Percentiles rank a stretch among this genome's conserved stretches.
These are phyloP conservation scores for Achatina immaculata DNA, from an alignment of 1,140 invertebrate genomes.

Conservation along the genomic window DNA sequence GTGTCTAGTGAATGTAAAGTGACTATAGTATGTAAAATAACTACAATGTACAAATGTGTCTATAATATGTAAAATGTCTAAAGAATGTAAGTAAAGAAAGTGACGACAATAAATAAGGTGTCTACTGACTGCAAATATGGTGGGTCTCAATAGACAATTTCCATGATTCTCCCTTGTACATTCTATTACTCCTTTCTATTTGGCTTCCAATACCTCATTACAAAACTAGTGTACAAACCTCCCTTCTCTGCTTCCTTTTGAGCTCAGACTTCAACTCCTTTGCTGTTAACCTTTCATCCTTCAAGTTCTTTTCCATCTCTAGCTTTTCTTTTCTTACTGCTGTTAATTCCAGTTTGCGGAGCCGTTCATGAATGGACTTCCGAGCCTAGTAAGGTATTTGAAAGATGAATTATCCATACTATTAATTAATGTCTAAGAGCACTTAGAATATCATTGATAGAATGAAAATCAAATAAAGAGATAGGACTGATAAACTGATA, in stretches of 20 bases:
- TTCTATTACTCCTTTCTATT: background rate
- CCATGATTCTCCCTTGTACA: background rate
- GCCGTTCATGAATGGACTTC: constrained; percentile 52
- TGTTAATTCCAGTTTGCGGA: constrained; percentile 55
- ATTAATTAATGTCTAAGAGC: background rate
- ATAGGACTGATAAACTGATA: background rate
- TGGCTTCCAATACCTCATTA: background rate
- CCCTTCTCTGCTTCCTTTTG: constrained; percentile 55
- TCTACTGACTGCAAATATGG: no score
- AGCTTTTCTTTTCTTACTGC: constrained; percentile 37
- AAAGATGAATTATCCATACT: background rate
- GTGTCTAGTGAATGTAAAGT: no score
- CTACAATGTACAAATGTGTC: background rate
- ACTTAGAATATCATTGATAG: no score
- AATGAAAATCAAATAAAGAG: no score
- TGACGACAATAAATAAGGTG: background rate
- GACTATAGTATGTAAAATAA: no score
- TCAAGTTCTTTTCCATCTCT: constrained; percentile 26
- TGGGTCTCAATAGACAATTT: background rate
- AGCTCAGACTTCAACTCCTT: constrained; percentile 53
- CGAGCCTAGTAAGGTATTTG: constrained; percentile 42
- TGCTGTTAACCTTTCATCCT: constrained; percentile 48
- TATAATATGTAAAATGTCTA: background rate
- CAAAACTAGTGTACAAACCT: constrained; percentile 47
- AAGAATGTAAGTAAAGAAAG: no score